A percentile compares a stretch with the other conserved stretches of the same genome.
These are phyloP conservation scores for Epizoanthus scotinus DNA, from an alignment of 92 coral and sea anemone genomes.

Conservation along the genomic window DNA sequence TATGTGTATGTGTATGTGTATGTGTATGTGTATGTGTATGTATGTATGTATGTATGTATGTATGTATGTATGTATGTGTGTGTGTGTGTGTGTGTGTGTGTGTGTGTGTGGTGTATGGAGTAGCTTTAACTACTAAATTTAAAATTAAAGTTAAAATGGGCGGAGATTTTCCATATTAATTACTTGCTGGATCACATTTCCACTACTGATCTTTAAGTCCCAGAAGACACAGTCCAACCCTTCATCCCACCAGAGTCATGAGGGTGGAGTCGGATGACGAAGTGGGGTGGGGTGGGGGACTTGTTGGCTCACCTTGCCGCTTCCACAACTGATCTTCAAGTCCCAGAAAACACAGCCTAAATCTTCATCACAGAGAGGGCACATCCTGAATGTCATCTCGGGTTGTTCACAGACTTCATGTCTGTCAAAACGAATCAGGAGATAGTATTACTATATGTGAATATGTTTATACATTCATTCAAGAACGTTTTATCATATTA, in stretches of 20 bases:
- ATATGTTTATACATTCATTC: too few relatives aligned
- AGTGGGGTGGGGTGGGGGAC: neutral
- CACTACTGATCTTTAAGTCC: slow-evolving; percentile 82
- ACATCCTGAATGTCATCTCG: slow-evolving; percentile 77
- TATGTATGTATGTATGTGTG: too few relatives aligned
- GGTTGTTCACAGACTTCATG: slow-evolving; percentile 70
- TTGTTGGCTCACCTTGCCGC: slow-evolving; percentile 65
- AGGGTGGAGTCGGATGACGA: neutral
- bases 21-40: too few relatives aligned
- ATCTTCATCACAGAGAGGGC: slow-evolving; percentile 83
- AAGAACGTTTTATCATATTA: too few relatives aligned
- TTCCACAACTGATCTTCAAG: slow-evolving; percentile 70
- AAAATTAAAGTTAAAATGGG: too few relatives aligned
- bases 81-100: neutral
- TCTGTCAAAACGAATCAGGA: slow-evolving; percentile 38
- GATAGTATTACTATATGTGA: neutral
- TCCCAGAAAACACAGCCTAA: slow-evolving; percentile 83
- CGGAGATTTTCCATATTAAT: neutral
- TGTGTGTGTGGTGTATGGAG: neutral
- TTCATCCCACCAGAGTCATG: neutral
- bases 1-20: neutral
- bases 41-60: too few relatives aligned
- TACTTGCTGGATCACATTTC: slow-evolving; percentile 53
- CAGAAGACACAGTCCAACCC: slow-evolving; percentile 32
- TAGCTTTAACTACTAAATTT: too few relatives aligned